Evolutionary conservation across 2,797 vertebrate species (phyloP), one percentile per base, ranked within the genome.

Genomic region (Semotilus atromaculatus): DNA sequence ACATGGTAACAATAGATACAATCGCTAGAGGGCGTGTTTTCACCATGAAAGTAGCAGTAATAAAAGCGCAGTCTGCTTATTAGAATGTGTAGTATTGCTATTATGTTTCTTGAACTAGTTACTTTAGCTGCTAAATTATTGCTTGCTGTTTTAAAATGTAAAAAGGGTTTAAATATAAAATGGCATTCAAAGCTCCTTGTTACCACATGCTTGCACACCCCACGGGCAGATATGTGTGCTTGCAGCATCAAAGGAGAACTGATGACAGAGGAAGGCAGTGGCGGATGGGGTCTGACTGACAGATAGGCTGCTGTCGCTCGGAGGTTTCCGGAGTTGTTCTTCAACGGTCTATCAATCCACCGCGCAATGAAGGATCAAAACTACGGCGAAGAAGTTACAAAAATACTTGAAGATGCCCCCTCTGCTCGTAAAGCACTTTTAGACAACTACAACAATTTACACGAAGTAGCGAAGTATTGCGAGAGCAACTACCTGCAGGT

Each of bases 401-500:
- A 38, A 62, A 86, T 91, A 29, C 82, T 91, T 2, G 77, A 77
- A 0, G 91, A 93, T 62, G 92, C 95, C 88, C 95, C 94, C 0
- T 43, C 40, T 0, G 93, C 93, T 3, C 92, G 91, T 11, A 90
- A 88, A 86, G 88, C 92, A 48, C 94, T 96, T 83, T 85, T 88
- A 0, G 91, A 93, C 5, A 95, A 96, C 89, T 93, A 94, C 87
- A 75, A 29, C 38, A 92, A 95, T 88, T 93, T 96, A 79, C 82
- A 79, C 19, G 74, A 92, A 13, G 95, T 96, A 0, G 96, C 96
- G 0, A 93, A 95, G 5, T 96, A 96, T 90, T 96, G 95, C 3
- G 96, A 96, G 87, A 90, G 77, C 67, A 96, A 92, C 93, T 96
- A 96, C 62, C 36, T 92, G 43, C 89, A 95, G 95, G 96, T 96